Conservation (phyloP, 2,888 invertebrate genomes). For the Elgonia sp. region DNA sequence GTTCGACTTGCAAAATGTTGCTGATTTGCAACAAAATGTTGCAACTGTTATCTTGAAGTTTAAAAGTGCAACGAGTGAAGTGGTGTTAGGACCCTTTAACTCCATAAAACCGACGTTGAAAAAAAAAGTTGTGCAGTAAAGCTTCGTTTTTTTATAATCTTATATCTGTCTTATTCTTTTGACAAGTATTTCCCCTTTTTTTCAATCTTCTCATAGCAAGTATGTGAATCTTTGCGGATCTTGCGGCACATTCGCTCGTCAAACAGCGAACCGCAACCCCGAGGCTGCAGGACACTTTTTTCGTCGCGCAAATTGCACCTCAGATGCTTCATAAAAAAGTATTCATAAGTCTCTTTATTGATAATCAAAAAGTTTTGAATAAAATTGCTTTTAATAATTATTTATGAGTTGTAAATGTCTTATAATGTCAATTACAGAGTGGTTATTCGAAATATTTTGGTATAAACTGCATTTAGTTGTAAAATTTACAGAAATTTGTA, state of each 20-base stretch:
- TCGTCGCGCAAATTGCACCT: conserved; percentile 1
- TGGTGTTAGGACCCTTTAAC: conserved; percentile 11
- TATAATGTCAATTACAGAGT: too few relatives aligned
- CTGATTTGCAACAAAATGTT: background rate
- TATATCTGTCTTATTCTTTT: conserved; percentile 51
- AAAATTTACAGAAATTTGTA: too few relatives aligned
- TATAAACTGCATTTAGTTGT: too few relatives aligned
- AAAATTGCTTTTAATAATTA: too few relatives aligned
- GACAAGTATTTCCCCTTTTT: conserved; percentile 33
- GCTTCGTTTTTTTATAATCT: conserved; percentile 23
- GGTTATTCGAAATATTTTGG: too few relatives aligned
- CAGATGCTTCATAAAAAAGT: conserved; percentile 12
- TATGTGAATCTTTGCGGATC: conserved; percentile 46
- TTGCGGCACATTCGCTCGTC: conserved; percentile 38
- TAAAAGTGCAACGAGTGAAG: background rate
- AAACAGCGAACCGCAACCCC: conserved; percentile 46
- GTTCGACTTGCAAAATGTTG: background rate
- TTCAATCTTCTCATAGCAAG: conserved; percentile 57
- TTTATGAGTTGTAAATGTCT: too few relatives aligned
- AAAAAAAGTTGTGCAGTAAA: background rate
- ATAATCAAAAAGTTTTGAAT: background rate
- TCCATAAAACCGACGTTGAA: conserved; percentile 29
- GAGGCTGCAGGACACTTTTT: conserved; percentile 53
- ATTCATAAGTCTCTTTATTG: background rate
- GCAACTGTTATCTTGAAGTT: background rate